A percentile compares a stretch with the other conserved stretches of the same genome.
Conservation (phyloP, 2,113 vertebrate species). For the Campylomormyrus numenius region DNA sequence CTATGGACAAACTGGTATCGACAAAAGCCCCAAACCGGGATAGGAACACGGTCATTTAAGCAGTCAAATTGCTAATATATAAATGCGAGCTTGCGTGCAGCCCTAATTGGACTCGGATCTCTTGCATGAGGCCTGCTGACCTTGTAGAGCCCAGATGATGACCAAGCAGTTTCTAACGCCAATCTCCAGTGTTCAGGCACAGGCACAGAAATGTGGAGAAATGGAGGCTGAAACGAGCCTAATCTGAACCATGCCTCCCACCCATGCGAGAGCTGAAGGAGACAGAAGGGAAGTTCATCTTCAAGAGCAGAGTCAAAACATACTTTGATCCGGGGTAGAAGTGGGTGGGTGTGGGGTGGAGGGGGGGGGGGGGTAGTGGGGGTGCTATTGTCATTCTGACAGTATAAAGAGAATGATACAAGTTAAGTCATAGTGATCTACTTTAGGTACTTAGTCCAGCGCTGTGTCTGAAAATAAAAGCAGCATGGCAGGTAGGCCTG, state of each 20-base stretch:
- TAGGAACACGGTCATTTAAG: background rate
- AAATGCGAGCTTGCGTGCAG: background rate
- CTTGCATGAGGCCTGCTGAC: background rate
- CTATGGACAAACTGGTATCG: background rate
- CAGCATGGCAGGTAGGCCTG: background rate
- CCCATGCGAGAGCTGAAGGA: background rate
- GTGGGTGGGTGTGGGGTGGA: background rate
- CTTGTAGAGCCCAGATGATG: background rate
- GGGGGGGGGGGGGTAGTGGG: background rate
- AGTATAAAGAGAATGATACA: background rate
- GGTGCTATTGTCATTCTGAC: background rate
- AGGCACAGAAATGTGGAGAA: background rate
- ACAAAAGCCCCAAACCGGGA: background rate
- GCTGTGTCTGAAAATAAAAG: background rate
- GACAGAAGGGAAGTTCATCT: background rate
- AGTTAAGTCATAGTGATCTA: background rate
- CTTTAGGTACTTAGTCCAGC: background rate
- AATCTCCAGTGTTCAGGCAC: background rate
- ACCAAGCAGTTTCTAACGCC: background rate
- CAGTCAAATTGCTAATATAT: background rate
- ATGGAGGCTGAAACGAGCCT: background rate
- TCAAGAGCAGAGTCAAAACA: background rate
- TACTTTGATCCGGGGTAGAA: background rate
- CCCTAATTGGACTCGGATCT: background rate
- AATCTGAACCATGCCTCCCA: background rate